A percentile compares a stretch with the other conserved stretches of the same genome.
phyloP scores from a whole-genome alignment of 2,888 invertebrate genomes.

The Heliconius aoede region DNA sequence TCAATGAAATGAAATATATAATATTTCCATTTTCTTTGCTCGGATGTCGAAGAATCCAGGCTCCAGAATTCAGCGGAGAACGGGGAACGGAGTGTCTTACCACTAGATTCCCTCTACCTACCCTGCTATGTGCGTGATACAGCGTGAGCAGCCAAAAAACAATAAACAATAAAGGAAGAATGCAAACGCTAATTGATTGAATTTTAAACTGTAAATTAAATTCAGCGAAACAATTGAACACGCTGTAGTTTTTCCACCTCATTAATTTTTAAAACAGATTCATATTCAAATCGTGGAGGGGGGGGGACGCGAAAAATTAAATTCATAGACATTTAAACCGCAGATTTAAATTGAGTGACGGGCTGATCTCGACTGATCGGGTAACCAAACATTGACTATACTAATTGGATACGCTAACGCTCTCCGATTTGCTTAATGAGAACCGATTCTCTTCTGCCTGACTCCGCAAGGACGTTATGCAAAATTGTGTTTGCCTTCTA shows the following conservation, averaged over 20 bases:
- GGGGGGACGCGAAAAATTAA: constrained; percentile 30
- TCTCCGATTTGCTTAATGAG: constrained; percentile 80
- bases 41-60: no score
- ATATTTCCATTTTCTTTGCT: no score
- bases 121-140: no score
- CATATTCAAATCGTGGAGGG: constrained; percentile 15
- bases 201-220: constrained; percentile 3
- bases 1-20: no score
- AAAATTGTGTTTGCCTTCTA: constrained; percentile 77
- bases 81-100: no score
- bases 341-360: constrained; percentile 57
- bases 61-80: no score
- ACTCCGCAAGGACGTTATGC: constrained; percentile 74
- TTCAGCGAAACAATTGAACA: constrained; percentile 19
- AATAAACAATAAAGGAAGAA: not conserved
- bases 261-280: constrained; percentile 15
- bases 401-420: constrained; percentile 77
- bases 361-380: constrained; percentile 64
- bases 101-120: no score
- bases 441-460: constrained; percentile 65
- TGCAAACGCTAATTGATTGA: not conserved
- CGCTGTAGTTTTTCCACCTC: constrained; percentile 1
- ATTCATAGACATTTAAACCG: constrained; percentile 38
- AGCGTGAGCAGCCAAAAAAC: no score
- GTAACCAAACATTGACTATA: constrained; percentile 77